Conservation (phyloP, 2,113 vertebrate genomes). For the Myiopsitta monachus region DNA sequence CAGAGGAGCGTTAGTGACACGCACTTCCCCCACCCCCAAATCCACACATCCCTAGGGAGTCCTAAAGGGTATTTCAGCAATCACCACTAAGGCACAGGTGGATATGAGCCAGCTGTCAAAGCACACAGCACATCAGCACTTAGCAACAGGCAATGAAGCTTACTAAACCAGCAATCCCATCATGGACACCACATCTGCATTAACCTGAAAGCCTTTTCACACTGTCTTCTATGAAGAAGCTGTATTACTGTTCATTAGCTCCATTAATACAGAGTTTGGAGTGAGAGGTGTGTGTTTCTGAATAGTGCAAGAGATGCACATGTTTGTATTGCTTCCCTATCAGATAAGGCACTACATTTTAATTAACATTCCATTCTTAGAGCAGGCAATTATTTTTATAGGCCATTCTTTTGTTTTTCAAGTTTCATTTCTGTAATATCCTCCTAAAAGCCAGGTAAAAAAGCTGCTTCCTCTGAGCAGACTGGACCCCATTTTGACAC, state of each 20-base stretch:
- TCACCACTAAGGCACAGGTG: background rate
- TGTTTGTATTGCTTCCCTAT: background rate
- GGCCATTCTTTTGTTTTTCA: background rate
- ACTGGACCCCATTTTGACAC: background rate
- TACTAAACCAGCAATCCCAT: background rate
- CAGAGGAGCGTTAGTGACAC: background rate
- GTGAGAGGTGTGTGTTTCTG: slow-evolving; percentile 4
- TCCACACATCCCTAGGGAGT: background rate
- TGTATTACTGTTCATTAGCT: background rate
- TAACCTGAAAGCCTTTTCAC: background rate
- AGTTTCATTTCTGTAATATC: background rate
- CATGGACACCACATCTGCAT: background rate
- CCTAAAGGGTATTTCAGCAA: background rate
- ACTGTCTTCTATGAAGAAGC: background rate
- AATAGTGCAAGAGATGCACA: slow-evolving; percentile 35
- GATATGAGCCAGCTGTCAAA: background rate
- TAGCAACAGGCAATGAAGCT: slow-evolving; percentile 1
- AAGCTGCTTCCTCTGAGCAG: background rate
- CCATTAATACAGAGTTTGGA: background rate
- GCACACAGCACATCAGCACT: slow-evolving; percentile 33
- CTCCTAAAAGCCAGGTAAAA: background rate
- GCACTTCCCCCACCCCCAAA: background rate
- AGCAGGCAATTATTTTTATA: background rate
- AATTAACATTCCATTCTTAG: background rate
- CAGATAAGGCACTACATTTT: background rate